A percentile compares a stretch with the other conserved stretches of the same genome.
These are phyloP conservation scores for Criorhina ranunculi DNA, from an alignment of 2,888 invertebrate genomes.

Conservation along the genomic window DNA sequence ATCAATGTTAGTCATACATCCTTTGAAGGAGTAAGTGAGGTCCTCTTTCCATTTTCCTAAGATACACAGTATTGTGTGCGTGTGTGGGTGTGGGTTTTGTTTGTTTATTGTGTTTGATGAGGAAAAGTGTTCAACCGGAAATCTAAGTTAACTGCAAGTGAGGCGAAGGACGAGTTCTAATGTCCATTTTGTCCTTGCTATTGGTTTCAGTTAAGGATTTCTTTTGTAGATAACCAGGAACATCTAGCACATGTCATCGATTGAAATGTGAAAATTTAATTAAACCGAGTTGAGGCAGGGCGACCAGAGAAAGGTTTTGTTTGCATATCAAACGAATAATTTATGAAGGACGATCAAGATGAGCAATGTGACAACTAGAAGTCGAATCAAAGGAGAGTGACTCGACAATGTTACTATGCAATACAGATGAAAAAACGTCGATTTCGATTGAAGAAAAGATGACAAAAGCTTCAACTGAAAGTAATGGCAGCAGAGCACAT, in stretches of 20 bases:
- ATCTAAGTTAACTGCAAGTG: slow-evolving; percentile 25
- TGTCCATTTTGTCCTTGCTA: slow-evolving; percentile 42
- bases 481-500: too few relatives aligned
- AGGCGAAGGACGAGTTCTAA: slow-evolving; percentile 15
- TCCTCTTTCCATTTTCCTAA: slow-evolving; percentile 40
- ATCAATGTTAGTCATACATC: slow-evolving; percentile 50
- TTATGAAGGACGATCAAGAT: slow-evolving; percentile 8
- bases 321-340: slow-evolving; percentile 47
- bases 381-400: background rate
- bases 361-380: slow-evolving; percentile 1
- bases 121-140: slow-evolving; percentile 57
- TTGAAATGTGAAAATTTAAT: slow-evolving; percentile 62
- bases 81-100: background rate
- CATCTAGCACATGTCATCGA: slow-evolving; percentile 19
- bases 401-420: background rate
- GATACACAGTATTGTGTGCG: slow-evolving; percentile 19
- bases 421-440: too few relatives aligned
- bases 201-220: slow-evolving; percentile 40
- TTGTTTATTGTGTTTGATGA: slow-evolving; percentile 35
- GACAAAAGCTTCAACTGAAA: too few relatives aligned
- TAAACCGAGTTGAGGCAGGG: slow-evolving; percentile 21
- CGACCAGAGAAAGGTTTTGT: background rate
- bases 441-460: too few relatives aligned
- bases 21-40: slow-evolving; percentile 49
- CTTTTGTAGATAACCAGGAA: slow-evolving; percentile 27